Conservation (phyloP, 2,888 invertebrate genomes). For the Cosmorhoe ocellata region DNA sequence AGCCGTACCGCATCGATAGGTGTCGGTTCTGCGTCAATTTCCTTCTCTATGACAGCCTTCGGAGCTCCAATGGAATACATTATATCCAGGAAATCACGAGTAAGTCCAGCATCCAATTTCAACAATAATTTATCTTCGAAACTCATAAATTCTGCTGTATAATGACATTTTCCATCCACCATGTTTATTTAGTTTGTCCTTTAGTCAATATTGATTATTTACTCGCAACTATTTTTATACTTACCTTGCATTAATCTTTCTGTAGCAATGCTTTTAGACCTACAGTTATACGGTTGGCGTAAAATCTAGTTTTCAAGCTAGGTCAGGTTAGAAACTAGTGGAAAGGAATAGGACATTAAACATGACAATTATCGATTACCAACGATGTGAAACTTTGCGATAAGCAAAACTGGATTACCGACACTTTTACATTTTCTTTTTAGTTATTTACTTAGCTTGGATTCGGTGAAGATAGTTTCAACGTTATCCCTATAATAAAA, state of each 20-base stretch:
- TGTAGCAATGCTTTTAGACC: too few relatives aligned
- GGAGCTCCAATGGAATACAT: slow-evolving; percentile 70
- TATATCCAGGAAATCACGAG: slow-evolving; percentile 79
- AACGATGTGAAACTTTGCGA: slow-evolving; percentile 58
- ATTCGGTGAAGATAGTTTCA: too few relatives aligned
- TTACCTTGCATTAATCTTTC: too few relatives aligned
- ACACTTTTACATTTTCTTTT: slow-evolving; percentile 33
- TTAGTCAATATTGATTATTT: too few relatives aligned
- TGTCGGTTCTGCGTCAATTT: slow-evolving; percentile 47
- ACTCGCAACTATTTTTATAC: too few relatives aligned
- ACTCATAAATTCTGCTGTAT: slow-evolving; percentile 73
- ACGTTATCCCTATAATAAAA: too few relatives aligned
- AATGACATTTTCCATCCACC: slow-evolving; percentile 75
- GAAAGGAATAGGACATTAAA: slow-evolving; percentile 57
- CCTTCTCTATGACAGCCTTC: slow-evolving; percentile 69
- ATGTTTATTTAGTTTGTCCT: slow-evolving; percentile 44
- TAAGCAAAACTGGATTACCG: slow-evolving; percentile 40
- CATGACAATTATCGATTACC: slow-evolving; percentile 67
- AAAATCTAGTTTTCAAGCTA: slow-evolving; percentile 52
- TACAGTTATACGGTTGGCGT: too few relatives aligned
- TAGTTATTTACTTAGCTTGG: too few relatives aligned
- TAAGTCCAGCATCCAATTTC: slow-evolving; percentile 61
- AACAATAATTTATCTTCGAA: slow-evolving; percentile 70
- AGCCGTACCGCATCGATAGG: slow-evolving; percentile 23
- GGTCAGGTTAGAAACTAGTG: slow-evolving; percentile 66